A percentile compares a stretch with the other conserved stretches of the same genome.
Conservation (phyloP, 2,888 invertebrate species). For the Odontomyia ornata region DNA sequence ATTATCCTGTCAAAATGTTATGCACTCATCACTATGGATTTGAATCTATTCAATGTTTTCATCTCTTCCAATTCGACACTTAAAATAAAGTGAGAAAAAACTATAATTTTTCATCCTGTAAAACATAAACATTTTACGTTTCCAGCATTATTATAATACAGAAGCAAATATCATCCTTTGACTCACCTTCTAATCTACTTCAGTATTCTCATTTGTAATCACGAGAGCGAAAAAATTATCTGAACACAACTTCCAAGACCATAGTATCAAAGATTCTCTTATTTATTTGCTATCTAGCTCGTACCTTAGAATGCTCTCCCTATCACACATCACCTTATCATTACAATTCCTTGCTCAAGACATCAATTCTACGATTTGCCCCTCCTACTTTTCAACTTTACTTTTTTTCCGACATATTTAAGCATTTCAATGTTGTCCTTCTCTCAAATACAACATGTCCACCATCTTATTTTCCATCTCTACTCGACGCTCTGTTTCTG, state of each 20-base stretch:
- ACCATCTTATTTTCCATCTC: slow-evolving; percentile 37
- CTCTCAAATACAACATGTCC: slow-evolving; percentile 39
- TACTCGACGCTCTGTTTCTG: slow-evolving; percentile 20
- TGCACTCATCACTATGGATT: slow-evolving; percentile 21
- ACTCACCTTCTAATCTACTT: slow-evolving; percentile 38
- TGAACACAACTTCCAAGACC: slow-evolving; percentile 15
- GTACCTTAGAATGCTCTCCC: too few species aligned
- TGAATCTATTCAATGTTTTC: neutral
- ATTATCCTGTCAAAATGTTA: slow-evolving; percentile 43
- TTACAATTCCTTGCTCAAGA: neutral
- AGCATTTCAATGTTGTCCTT: slow-evolving; percentile 44
- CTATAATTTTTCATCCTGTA: neutral
- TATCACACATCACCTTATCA: neutral
- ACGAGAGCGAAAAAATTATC: slow-evolving; percentile 47
- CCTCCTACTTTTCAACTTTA: slow-evolving; percentile 46
- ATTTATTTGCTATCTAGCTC: neutral
- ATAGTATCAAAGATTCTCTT: neutral
- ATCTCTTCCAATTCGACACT: neutral
- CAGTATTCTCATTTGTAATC: slow-evolving; percentile 45
- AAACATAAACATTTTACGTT: neutral
- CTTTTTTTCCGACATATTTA: slow-evolving; percentile 44
- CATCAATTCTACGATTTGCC: slow-evolving; percentile 34
- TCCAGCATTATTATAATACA: neutral
- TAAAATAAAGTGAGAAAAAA: neutral
- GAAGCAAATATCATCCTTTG: slow-evolving; percentile 17